phyloP scores from a whole-genome alignment of 1,140 invertebrate genomes.

The Dufourea novaeangliae region DNA sequence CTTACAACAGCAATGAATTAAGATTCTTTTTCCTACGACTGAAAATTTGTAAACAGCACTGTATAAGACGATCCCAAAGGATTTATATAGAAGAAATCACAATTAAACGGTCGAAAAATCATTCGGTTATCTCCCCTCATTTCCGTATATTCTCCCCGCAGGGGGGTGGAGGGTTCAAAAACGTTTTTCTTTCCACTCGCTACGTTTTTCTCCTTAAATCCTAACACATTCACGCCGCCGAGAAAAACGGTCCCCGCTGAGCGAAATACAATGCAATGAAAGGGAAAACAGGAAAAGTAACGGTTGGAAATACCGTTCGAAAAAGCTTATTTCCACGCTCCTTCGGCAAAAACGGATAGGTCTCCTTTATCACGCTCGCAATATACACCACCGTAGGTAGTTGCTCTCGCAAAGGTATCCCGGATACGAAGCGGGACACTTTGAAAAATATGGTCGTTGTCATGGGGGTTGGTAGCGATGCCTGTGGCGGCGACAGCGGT shows the following conservation, averaged over 20 bases:
- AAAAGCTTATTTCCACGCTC: slow-evolving; percentile 72
- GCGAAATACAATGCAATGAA: slow-evolving; percentile 18
- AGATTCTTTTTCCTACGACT: no score
- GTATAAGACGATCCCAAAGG: no score
- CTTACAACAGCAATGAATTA: slow-evolving; percentile 38
- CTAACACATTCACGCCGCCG: background rate
- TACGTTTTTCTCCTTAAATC: background rate
- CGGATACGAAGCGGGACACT: slow-evolving; percentile 56
- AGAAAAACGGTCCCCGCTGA: background rate
- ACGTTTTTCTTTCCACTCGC: background rate
- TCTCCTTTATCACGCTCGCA: slow-evolving; percentile 70
- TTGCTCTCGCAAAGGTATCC: slow-evolving; percentile 62
- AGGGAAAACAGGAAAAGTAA: slow-evolving; percentile 31
- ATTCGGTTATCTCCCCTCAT: background rate
- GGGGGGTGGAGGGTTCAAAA: no score
- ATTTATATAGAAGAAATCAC: slow-evolving; percentile 11
- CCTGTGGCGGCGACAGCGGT: slow-evolving; percentile 44
- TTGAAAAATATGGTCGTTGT: slow-evolving; percentile 66
- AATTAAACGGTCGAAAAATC: background rate
- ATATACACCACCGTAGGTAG: slow-evolving; percentile 67
- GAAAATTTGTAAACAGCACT: no score
- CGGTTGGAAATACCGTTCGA: slow-evolving; percentile 59
- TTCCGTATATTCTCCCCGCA: background rate
- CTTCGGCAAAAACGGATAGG: slow-evolving; percentile 71
- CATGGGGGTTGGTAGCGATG: slow-evolving; percentile 42